A percentile compares a stretch with the other conserved stretches of the same genome.
Evolutionary conservation across 2,797 vertebrate species (phyloP).

Genomic region (Mionectes olivaceus): DNA sequence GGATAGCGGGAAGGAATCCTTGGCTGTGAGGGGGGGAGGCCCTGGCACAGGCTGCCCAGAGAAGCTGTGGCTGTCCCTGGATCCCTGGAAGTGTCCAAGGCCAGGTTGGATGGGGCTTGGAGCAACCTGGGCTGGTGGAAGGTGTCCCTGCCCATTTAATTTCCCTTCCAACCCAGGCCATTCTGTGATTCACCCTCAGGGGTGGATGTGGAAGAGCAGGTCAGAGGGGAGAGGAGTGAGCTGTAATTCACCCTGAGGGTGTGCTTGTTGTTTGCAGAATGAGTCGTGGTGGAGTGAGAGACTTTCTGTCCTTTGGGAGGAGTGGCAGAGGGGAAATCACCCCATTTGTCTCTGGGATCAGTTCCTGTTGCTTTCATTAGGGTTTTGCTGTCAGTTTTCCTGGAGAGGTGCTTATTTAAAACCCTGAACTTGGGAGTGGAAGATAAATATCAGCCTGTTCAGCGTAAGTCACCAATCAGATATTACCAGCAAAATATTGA

Average conservation of each 20-base stretch:
- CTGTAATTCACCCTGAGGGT: neutral
- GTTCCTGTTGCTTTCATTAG: neutral
- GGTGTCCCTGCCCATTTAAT: neutral
- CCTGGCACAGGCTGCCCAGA: neutral
- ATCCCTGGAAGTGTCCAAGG: neutral
- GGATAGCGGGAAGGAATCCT: too few relatives aligned
- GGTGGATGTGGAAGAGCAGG: neutral
- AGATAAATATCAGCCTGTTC: constrained; percentile 1
- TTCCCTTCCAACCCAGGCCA: neutral
- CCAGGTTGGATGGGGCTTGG: neutral
- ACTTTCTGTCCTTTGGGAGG: neutral
- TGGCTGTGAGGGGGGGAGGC: neutral
- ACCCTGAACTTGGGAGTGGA: neutral
- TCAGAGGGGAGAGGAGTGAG: neutral
- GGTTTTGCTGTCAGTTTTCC: neutral
- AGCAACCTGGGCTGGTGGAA: neutral
- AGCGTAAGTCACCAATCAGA: neutral
- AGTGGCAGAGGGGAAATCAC: neutral
- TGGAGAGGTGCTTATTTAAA: constrained; percentile 37
- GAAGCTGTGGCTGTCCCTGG: too few relatives aligned
- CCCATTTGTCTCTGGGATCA: constrained; percentile 3
- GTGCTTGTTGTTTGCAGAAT: neutral
- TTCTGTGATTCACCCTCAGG: neutral
- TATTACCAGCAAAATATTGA: neutral
- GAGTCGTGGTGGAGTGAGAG: neutral